A percentile compares a stretch with the other conserved stretches of the same genome.
Conservation (phyloP, 2,797 vertebrate species). For the Sebastiscus tertius region DNA sequence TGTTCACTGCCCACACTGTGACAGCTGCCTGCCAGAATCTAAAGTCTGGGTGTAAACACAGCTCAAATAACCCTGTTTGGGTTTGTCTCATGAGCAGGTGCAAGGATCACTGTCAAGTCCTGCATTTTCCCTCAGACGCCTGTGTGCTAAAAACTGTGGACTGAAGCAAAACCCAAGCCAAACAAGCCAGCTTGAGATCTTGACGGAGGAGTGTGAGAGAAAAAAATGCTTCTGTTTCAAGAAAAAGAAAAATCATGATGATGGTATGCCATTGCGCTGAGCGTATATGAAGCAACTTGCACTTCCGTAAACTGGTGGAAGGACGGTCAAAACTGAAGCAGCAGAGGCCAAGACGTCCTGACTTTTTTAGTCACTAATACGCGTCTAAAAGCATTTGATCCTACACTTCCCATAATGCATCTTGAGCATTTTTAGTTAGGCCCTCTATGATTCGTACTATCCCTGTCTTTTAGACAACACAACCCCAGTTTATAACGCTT, state of each 20-base stretch:
- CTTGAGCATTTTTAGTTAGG: background rate
- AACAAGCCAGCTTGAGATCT: slow-evolving; percentile 56
- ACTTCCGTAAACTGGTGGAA: background rate
- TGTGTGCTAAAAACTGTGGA: slow-evolving; percentile 39
- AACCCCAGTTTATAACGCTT: background rate
- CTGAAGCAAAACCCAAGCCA: slow-evolving; percentile 59
- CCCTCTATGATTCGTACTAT: background rate
- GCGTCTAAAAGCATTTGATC: background rate
- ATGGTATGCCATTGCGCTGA: background rate
- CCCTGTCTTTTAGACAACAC: background rate
- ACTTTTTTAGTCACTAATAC: background rate
- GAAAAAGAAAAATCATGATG: background rate
- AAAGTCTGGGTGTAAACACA: slow-evolving; percentile 53
- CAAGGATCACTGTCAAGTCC: slow-evolving; percentile 64
- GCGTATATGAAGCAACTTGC: background rate
- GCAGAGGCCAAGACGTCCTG: background rate
- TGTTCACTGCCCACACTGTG: slow-evolving; percentile 41
- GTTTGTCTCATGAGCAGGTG: slow-evolving; percentile 69
- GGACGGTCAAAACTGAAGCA: background rate
- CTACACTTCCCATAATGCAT: background rate
- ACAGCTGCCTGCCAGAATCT: slow-evolving; percentile 45
- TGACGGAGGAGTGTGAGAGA: slow-evolving; percentile 1
- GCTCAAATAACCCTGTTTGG: slow-evolving; percentile 56
- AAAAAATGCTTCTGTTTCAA: slow-evolving; percentile 1
- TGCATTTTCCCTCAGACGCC: slow-evolving; percentile 48